Conservation (phyloP, 2,113 vertebrate genomes). For the Nipponia nippon region DNA sequence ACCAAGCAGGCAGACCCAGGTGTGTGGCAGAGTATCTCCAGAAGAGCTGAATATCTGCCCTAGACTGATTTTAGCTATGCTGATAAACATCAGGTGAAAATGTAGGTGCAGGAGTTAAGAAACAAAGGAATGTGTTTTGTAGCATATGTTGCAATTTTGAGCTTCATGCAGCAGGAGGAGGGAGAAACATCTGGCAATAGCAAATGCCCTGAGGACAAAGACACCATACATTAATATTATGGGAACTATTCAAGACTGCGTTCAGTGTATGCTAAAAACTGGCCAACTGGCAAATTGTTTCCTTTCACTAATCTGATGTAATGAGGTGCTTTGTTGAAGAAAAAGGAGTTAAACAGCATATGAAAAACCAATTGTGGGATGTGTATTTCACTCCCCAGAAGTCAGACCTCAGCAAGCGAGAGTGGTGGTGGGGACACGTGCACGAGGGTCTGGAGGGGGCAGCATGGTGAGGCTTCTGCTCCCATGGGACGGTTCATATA, state of each 20-base stretch:
- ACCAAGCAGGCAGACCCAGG: background rate
- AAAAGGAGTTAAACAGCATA: background rate
- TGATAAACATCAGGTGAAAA: conserved; percentile 32
- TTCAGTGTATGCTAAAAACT: background rate
- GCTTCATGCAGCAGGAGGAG: conserved; percentile 1
- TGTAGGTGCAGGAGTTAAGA: conserved; percentile 9
- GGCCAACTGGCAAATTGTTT: background rate
- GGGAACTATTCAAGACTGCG: conserved; percentile 6
- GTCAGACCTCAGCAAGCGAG: fast-evolving
- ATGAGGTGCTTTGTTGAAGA: background rate
- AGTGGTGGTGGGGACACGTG: fast-evolving
- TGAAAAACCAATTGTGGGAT: fast-evolving
- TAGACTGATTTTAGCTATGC: conserved; percentile 11
- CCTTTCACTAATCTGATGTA: background rate
- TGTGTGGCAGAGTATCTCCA: background rate
- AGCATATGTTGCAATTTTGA: conserved; percentile 46
- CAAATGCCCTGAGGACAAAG: conserved; percentile 6
- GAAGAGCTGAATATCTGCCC: background rate
- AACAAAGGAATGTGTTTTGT: conserved; percentile 43
- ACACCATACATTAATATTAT: conserved; percentile 6
- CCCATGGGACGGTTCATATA: fast-evolving
- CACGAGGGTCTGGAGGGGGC: fast-evolving
- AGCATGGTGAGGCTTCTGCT: fast-evolving
- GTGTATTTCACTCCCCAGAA: background rate
- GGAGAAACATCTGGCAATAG: conserved; percentile 38